Evolutionary conservation across 37 sponge, comb jelly and placozoan species (phyloP).

Genomic region (Chondrosia reniformis): DNA sequence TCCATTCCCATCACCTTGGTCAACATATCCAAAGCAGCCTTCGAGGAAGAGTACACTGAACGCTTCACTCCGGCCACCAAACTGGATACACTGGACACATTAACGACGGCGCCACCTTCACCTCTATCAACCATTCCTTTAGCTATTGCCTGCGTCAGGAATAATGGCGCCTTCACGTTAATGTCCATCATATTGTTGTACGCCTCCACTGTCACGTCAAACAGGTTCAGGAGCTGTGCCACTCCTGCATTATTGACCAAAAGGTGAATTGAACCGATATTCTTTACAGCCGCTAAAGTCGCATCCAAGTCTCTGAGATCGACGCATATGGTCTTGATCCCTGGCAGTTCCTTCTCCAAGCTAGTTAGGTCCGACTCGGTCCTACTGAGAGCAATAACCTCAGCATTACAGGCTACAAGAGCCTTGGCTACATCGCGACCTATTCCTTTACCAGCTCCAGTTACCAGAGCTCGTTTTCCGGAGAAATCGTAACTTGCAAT

Average conservation of each 20-base stretch:
- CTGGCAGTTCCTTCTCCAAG: no score
- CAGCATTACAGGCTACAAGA: conserved; percentile 63
- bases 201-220: conserved; percentile 69
- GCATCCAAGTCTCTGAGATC: conserved; percentile 64
- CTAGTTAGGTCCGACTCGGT: conserved; percentile 78
- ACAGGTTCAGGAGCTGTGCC: conserved; percentile 57
- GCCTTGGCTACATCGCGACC: conserved; percentile 73
- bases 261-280: conserved; percentile 65
- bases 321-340: conserved; percentile 42
- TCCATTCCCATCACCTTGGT: conserved; percentile 89
- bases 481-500: conserved; percentile 50
- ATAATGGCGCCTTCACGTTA: conserved; percentile 81
- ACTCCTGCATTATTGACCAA: conserved; percentile 95
- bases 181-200: conserved; percentile 82
- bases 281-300: conserved; percentile 22
- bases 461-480: conserved; percentile 85
- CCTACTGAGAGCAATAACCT: conserved; percentile 80
- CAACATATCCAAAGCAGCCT: conserved; percentile 84
- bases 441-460: conserved; percentile 93
- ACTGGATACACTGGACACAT: conserved; percentile 84
- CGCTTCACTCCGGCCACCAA: conserved; percentile 63
- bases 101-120: conserved; percentile 81
- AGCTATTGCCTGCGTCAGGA: conserved; percentile 85
- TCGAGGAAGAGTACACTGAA: conserved; percentile 81
- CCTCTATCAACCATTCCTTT: conserved; percentile 77